These are phyloP conservation scores for Eurystomus gularis DNA, from an alignment of 2,113 vertebrate genomes.

Conservation along the genomic window DNA sequence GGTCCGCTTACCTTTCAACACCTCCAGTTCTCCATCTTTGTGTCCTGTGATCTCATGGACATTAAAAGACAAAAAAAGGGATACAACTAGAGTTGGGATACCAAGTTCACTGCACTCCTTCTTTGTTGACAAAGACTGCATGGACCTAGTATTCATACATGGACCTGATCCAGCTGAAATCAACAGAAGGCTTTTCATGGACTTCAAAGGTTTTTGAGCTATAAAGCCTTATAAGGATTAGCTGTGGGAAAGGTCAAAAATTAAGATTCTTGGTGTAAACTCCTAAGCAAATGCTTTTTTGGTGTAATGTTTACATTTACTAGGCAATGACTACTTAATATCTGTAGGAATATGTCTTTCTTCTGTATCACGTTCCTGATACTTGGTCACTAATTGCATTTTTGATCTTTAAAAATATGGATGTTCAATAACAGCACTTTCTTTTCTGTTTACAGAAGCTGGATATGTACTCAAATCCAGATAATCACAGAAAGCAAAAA, in stretches of 20 bases:
- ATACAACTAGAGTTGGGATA: not conserved
- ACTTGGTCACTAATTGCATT: not conserved
- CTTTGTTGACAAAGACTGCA: not conserved
- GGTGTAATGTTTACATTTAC: not conserved
- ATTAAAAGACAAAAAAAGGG: not conserved
- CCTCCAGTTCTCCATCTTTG: not conserved
- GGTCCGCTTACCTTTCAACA: slow-evolving; percentile 35
- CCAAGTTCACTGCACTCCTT: not conserved
- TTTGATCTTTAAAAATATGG: not conserved
- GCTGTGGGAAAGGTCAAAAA: slow-evolving; percentile 15
- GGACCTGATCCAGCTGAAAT: slow-evolving; percentile 14
- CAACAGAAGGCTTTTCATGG: slow-evolving; percentile 40
- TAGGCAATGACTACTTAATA: not conserved
- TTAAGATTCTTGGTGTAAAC: not conserved
- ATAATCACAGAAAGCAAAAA: not conserved
- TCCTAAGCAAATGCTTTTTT: not conserved
- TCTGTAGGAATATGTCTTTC: not conserved
- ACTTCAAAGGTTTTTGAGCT: slow-evolving; percentile 43
- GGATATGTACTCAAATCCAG: not conserved
- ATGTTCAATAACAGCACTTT: not conserved
- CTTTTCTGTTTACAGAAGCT: not conserved
- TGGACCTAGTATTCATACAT: not conserved
- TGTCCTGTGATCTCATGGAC: slow-evolving; percentile 7
- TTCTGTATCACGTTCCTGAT: not conserved
- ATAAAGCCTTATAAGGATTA: not conserved